phyloP scores from a whole-genome alignment of 2,888 invertebrate genomes.

The Meta bourneti region DNA sequence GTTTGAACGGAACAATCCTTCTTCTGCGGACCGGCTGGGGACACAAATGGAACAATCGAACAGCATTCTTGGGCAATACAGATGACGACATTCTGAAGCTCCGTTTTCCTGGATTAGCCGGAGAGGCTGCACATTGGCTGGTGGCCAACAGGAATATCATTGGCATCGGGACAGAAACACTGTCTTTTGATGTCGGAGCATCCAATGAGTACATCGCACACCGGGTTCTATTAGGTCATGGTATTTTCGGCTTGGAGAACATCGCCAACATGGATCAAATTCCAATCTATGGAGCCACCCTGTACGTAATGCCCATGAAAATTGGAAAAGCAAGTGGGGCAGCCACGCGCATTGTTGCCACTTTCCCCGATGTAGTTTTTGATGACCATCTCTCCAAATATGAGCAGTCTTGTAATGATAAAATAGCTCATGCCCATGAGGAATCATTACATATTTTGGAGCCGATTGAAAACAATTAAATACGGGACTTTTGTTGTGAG shows the following conservation, averaged over 20 bases:
- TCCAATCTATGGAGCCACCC: conserved; percentile 78
- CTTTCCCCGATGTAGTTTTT: conserved; percentile 48
- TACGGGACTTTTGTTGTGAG: too few relatives aligned
- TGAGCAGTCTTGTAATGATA: conserved; percentile 75
- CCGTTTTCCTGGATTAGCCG: conserved; percentile 83
- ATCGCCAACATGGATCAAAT: conserved; percentile 82
- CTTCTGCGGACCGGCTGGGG: conserved; percentile 82
- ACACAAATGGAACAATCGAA: conserved; percentile 78
- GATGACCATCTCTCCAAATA: conserved; percentile 82
- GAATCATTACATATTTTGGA: too few relatives aligned
- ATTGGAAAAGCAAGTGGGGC: conserved; percentile 85
- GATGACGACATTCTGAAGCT: conserved; percentile 65
- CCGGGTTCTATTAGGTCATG: conserved; percentile 82
- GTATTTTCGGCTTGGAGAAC: conserved; percentile 84
- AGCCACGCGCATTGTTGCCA: conserved; percentile 83
- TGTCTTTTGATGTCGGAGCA: conserved; percentile 85
- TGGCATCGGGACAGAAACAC: conserved; percentile 86
- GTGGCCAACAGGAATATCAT: conserved; percentile 83
- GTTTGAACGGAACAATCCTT: conserved; percentile 81
- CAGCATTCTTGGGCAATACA: conserved; percentile 76
- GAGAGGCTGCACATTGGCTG: conserved; percentile 85
- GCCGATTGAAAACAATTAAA: too few relatives aligned
- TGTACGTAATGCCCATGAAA: conserved; percentile 84
- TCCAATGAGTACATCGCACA: conserved; percentile 82
- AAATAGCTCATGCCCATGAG: too few relatives aligned